Base-by-base conservation (phyloP, 2,797 vertebrate genomes). In the Helicolenus hilgendorfi region DNA sequence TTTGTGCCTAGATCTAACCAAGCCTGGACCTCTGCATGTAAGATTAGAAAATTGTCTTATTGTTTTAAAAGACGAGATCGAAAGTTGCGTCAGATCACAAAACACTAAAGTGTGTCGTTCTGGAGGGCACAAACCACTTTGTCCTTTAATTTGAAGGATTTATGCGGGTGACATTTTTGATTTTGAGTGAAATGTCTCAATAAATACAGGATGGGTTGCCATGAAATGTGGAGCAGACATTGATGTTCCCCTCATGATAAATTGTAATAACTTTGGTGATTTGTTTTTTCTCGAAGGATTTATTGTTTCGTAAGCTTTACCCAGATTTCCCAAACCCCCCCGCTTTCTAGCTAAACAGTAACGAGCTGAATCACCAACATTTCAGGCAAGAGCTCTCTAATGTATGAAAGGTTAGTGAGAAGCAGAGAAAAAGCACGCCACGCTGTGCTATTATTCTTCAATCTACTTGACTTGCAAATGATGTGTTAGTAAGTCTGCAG, bases 381-480 rank as follows among this genome's bases (percentile, higher is more conserved):
- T 81, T 86, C 45, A 85, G 71, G 65, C 73, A 67, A 45, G 33
- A 76, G 80, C 84, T 59, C 68, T 65, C n/a, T 79, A 83, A 84
- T 70, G 73, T 59, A 45, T 65, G 74, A 85, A 49, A 14, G 72
- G 77, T 78, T 64, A 64, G 77, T 31, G 78, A 77, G 75, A 72
- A 83, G 59, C 65, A 71, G 62, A 71, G 65, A 77, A 81, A 74
- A 88, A 35, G 49, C 73, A 74, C 18, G 4, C 69, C 82, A 85
- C 3, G 20, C 69, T 84, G 78, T n/a, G 80, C 90, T 74, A 73
- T 90, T 92, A 79, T 88, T 83, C 68, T 84, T 81, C 84, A 77
- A 74, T 87, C 84, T 86, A 84, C 33, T 89, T 88, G 89, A 87
- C 86, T 83, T 92, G 90, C 88, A 91, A 85, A 92, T 91, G 15